Evolutionary conservation across 1,140 invertebrate genomes (phyloP).

Genomic region (Microplitis demolitor): DNA sequence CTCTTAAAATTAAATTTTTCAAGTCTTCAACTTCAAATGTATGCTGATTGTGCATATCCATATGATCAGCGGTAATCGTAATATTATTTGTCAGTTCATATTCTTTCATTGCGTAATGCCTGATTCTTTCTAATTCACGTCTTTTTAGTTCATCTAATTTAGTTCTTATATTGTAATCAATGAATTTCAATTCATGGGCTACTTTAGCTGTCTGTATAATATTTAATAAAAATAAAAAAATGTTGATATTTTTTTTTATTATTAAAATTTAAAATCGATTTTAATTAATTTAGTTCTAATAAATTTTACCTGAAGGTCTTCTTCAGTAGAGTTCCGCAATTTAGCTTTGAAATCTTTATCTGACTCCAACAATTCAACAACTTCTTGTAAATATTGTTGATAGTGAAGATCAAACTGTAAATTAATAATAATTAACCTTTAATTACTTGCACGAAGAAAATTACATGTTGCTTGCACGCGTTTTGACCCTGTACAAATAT

Average conservation of each 20-base stretch:
- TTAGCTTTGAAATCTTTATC: slow-evolving; percentile 83
- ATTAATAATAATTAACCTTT: slow-evolving; percentile 12
- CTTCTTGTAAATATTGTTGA: slow-evolving; percentile 84
- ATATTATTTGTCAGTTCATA: slow-evolving; percentile 72
- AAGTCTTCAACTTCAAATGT: slow-evolving; percentile 96
- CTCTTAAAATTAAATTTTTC: slow-evolving; percentile 86
- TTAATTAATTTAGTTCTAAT: slow-evolving; percentile 1
- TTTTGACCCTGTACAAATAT: no score
- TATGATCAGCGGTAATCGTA: slow-evolving; percentile 68
- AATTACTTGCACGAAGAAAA: slow-evolving; percentile 17
- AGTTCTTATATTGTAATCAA: slow-evolving; percentile 83
- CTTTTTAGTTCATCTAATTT: slow-evolving; percentile 94
- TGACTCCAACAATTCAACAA: slow-evolving; percentile 82
- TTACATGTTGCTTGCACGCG: no score
- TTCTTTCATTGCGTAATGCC: slow-evolving; percentile 72
- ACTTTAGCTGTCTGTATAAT: slow-evolving; percentile 77
- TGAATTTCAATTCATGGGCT: slow-evolving; percentile 87
- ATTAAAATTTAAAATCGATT: neutral
- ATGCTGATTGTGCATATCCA: slow-evolving; percentile 88
- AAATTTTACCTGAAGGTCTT: slow-evolving; percentile 74
- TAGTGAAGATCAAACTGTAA: slow-evolving; percentile 69
- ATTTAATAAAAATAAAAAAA: neutral
- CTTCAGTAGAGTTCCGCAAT: slow-evolving; percentile 78
- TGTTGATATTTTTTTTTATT: slow-evolving; percentile 4
- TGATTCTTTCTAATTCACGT: slow-evolving; percentile 81